Base-by-base conservation (phyloP, 1,140 invertebrate genomes). In the Cydia pomonella region DNA sequence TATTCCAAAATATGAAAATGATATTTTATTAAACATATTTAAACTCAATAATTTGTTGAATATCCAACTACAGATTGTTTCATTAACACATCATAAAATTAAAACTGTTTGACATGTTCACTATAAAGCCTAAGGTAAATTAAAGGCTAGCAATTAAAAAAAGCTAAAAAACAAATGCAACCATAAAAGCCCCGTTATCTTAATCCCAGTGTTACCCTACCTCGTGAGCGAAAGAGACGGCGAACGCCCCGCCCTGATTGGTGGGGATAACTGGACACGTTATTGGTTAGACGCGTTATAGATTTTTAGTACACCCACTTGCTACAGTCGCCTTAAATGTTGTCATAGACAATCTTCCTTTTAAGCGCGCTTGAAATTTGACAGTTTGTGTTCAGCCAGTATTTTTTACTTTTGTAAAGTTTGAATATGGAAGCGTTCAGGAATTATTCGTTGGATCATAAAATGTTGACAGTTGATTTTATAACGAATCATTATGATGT, bases 261-360 rank as follows among this genome's bases (percentile, higher is more conserved):
- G 90, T 82, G 85, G 90, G 88, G 86, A 83, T 80, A 83, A 78
- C 81, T 76, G 64, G 76, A 63, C 7, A 27, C 81, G 83, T 89
- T 84, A 92, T 92, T 92, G 90, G 90, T n/a, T 80, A 76, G 80
- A 75, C 77, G 81, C 79, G 85, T 91, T 91, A 92, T 92, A 81
- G 90, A 92, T 91, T 92, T 90, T 92, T 89, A 86, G 84, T 84
- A 73, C 63, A 69, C 64, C 64, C 64, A 69, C 64, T 69, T 69
- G 64, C 71, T 18, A 71, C 69, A 72, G 33, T 18, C 29, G 25
- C 27, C 33, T 72, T 50, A 50, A 72, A 41, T 72, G 27, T 59
- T n/a, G 29, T 18, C 64, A 69, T 69, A 69, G 64, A 69, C 64
- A 69, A 66, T 21, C 27, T 64, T 64, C 62, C 62, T 64, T 64